Conservation (phyloP, 2,888 invertebrate species). For the Erebia palarica region DNA sequence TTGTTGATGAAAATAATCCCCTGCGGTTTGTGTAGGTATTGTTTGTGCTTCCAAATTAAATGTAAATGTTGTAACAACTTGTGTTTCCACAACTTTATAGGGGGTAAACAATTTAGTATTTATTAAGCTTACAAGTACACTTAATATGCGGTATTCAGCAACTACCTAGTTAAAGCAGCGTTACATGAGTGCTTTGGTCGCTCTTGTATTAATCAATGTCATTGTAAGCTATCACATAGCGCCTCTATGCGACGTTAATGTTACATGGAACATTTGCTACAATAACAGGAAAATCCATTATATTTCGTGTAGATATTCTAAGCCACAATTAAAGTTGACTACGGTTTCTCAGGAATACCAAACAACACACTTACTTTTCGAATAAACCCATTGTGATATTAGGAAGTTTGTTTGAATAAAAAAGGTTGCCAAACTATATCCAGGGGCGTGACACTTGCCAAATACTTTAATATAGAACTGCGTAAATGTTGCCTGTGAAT, state of each 20-base stretch:
- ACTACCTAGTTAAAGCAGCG: background rate
- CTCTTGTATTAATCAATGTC: slow-evolving; percentile 8
- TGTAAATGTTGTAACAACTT: slow-evolving; percentile 28
- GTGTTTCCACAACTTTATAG: slow-evolving; percentile 37
- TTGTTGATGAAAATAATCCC: slow-evolving; percentile 28
- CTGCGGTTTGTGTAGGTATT: slow-evolving; percentile 34
- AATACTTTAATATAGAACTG: too few species aligned
- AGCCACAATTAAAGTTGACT: background rate
- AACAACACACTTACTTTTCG: background rate
- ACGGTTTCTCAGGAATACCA: background rate
- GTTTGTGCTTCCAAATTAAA: slow-evolving; percentile 30
- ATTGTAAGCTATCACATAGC: background rate
- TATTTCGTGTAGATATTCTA: background rate
- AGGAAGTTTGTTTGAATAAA: background rate
- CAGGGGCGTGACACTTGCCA: too few species aligned
- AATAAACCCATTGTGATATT: background rate
- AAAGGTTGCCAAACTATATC: background rate
- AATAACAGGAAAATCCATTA: background rate
- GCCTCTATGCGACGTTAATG: background rate
- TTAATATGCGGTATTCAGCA: background rate
- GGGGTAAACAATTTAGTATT: slow-evolving; percentile 14
- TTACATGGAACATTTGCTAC: background rate
- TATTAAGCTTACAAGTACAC: background rate
- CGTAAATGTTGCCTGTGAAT: too few species aligned
- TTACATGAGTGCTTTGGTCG: slow-evolving; percentile 15